Evolutionary conservation across 2,888 invertebrate species (phyloP).

Genomic region (Rhyacophila evoluta): DNA sequence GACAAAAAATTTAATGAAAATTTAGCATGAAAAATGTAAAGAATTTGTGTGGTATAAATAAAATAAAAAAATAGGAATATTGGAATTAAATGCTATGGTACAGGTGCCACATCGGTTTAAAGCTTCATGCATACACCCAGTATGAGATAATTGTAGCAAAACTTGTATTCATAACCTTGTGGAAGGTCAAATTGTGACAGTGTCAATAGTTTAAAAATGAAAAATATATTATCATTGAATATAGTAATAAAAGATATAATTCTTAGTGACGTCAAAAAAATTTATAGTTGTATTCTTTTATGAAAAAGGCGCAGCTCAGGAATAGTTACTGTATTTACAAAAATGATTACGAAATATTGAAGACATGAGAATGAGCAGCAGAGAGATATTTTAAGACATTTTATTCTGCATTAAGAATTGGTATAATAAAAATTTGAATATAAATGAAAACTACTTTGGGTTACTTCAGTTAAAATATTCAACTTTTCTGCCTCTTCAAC

Average conservation of each 20-base stretch:
- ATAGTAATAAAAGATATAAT: neutral
- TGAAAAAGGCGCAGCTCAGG: neutral
- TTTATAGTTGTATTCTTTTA: too few relatives aligned
- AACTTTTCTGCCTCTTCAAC: too few relatives aligned
- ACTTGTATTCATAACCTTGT: neutral
- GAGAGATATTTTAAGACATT: too few relatives aligned
- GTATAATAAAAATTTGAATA: too few relatives aligned
- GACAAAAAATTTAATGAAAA: neutral
- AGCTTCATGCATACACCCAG: constrained; percentile 42
- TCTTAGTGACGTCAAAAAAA: neutral
- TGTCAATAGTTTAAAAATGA: neutral
- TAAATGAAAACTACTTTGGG: too few relatives aligned
- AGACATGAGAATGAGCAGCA: neutral
- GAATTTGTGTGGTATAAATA: neutral
- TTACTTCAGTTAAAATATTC: too few relatives aligned
- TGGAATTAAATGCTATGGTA: constrained; percentile 25
- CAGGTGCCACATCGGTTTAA: constrained; percentile 31
- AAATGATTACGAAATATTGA: neutral
- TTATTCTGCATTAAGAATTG: too few relatives aligned
- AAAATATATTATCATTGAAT: too few relatives aligned
- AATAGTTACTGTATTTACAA: constrained; percentile 1
- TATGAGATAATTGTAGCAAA: constrained; percentile 24
- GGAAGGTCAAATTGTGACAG: neutral
- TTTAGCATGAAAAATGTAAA: neutral
- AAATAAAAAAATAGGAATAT: constrained; percentile 5